phyloP scores from a whole-genome alignment of 2,113 vertebrate species.

The Chaetodon trifascialis region DNA sequence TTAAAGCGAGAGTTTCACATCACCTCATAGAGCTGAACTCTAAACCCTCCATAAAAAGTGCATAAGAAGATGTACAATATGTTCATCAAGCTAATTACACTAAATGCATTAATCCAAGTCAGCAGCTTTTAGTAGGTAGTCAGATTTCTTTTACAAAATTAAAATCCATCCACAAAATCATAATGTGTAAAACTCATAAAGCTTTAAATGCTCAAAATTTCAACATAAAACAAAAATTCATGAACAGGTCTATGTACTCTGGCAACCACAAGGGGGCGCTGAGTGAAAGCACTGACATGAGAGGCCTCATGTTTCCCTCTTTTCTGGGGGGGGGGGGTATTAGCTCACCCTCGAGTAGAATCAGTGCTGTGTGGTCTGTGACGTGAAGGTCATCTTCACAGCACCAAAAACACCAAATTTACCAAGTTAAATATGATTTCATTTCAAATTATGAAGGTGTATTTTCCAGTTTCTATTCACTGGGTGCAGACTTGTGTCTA shows the following conservation, averaged over 20 bases:
- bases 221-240: no score
- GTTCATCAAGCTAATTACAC: not conserved
- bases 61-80: not conserved
- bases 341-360: not conserved
- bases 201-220: no score
- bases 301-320: not conserved
- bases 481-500: no score
- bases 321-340: no score
- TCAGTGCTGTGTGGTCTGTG: not conserved
- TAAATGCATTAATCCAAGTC: not conserved
- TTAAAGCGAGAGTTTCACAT: not conserved
- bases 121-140: not conserved
- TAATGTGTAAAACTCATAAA: no score
- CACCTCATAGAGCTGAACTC: not conserved
- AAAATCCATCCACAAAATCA: not conserved
- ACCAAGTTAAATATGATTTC: not conserved
- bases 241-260: no score
- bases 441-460: not conserved
- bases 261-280: constrained; percentile 51
- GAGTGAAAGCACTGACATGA: not conserved
- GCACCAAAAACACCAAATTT: not conserved
- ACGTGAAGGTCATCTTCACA: not conserved
- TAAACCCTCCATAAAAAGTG: not conserved
- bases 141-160: not conserved
- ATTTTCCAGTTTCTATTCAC: no score